Conservation (phyloP, 2,888 invertebrate species). For the Electrophaes corylata region DNA sequence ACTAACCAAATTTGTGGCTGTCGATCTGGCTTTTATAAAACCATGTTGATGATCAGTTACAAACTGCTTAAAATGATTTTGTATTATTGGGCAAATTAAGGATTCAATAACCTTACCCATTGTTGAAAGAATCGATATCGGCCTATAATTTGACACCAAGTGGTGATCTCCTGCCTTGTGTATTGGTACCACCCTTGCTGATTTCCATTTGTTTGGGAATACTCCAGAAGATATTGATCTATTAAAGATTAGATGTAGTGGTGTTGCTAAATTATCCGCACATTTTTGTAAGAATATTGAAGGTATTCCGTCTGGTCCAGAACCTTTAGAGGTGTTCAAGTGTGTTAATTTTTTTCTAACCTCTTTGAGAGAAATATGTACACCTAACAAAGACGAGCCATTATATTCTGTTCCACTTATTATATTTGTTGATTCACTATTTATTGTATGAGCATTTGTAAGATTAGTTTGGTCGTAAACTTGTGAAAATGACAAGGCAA, state of each 20-base stretch:
- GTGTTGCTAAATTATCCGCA: not conserved
- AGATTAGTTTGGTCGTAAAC: too few species aligned
- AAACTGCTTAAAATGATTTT: not conserved
- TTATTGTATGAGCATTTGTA: too few species aligned
- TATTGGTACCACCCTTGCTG: conserved; percentile 4
- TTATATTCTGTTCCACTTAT: too few species aligned
- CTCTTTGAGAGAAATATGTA: too few species aligned
- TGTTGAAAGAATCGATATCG: conserved; percentile 7
- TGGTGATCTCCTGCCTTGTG: not conserved
- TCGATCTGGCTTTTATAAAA: too few species aligned
- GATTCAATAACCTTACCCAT: conserved; percentile 7
- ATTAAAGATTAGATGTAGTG: not conserved
- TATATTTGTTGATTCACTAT: too few species aligned
- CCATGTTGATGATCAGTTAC: conserved; percentile 2
- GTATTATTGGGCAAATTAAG: not conserved
- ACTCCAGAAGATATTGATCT: conserved; percentile 1
- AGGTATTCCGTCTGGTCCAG: conserved; percentile 5
- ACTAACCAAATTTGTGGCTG: not conserved
- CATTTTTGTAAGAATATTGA: conserved; percentile 2
- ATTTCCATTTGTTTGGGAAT: not conserved
- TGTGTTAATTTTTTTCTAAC: too few species aligned
- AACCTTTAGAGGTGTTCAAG: too few species aligned
- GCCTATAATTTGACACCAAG: conserved; percentile 2
- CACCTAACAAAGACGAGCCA: too few species aligned
- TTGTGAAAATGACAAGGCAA: too few species aligned